Evolutionary conservation across 1,140 invertebrate genomes (phyloP), one percentile per base, ranked within the genome.

Genomic region (Brachionus rubens): DNA sequence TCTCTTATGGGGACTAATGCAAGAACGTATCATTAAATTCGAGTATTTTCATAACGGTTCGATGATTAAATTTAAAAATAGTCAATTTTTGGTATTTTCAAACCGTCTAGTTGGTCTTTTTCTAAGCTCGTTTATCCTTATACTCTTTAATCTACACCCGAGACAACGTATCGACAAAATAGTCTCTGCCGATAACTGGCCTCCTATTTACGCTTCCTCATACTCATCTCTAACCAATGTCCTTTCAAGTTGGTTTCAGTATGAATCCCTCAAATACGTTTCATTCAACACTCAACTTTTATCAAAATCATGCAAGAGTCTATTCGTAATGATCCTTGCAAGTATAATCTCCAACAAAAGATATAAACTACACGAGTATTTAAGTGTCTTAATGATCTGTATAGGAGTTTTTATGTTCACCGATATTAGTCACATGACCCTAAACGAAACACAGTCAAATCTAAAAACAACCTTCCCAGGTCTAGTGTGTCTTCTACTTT

Each of bases 251-350:
- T 77, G 76, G 76, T 77, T 67, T 19, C 76, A 77, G 24, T 77
- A 77, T 21, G 76, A 77, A 56, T 48, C 59, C 0, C 33, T 77
- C 1, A 67, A 56, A 46, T 77, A 41, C 36, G 59, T 77, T 9
- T 40, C 21, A 19, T 77, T 77, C 46, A 59, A 43, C 26, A 54
- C 19, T 52, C 59, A 67, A 56, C n/a, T 77, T 5, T 7, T 77
- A 14, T 14, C 47, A 5, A 77, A 77, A 70, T 48, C 59, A 3
- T 30, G 48, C 54, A 68, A 68, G 54, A 77, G 33, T 24, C 16
- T 98, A 79, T 93, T 94, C n/a, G 94, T 97, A 6, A 98, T 98
- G 94, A 84, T 97, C 79, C 96, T 98, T 94, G 95, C 96, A 9
- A 72, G 28, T 41, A 24, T 72, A 14, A 48, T 99, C 41, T 93